Percentiles rank a stretch among this genome's conserved stretches.
Conservation (phyloP, 2,113 vertebrate genomes). For the Perca schrenkii region DNA sequence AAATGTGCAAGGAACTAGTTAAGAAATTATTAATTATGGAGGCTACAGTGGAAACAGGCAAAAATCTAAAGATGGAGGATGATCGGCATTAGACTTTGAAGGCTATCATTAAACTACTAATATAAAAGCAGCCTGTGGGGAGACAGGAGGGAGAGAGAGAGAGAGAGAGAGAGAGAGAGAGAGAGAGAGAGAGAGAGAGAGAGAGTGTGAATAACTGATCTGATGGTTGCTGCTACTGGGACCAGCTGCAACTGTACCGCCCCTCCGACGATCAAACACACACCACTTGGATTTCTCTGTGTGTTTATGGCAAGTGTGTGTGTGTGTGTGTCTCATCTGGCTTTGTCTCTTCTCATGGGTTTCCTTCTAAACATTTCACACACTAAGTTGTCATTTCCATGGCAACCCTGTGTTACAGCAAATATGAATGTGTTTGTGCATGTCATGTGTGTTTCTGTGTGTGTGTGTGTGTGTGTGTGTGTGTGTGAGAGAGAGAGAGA, state of each 20-base stretch:
- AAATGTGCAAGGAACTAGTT: background rate
- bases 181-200: slow-evolving; percentile 31
- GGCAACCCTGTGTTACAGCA: slow-evolving; percentile 65
- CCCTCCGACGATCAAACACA: slow-evolving; percentile 62
- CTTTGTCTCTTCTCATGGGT: slow-evolving; percentile 56
- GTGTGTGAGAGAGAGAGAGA: slow-evolving; percentile 10
- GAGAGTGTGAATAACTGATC: slow-evolving; percentile 46
- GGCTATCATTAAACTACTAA: slow-evolving; percentile 62
- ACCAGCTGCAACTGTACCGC: slow-evolving; percentile 67
- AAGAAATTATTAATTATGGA: background rate
- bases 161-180: slow-evolving; percentile 27
- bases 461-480: too few species aligned
- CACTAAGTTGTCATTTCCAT: slow-evolving; percentile 75
- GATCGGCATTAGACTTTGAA: slow-evolving; percentile 56
- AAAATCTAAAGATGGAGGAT: slow-evolving; percentile 44
- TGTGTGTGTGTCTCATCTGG: slow-evolving; percentile 37
- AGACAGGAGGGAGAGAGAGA: slow-evolving; percentile 20
- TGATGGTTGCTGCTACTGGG: slow-evolving; percentile 58
- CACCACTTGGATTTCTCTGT: slow-evolving; percentile 41
- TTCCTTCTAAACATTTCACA: slow-evolving; percentile 58
- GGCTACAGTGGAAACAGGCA: slow-evolving; percentile 11
- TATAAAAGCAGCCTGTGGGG: slow-evolving; percentile 67
- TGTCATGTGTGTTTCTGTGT: slow-evolving; percentile 51
- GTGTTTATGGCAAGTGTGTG: slow-evolving; percentile 28
- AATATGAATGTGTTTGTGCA: slow-evolving; percentile 54